A percentile compares a stretch with the other conserved stretches of the same genome.
Conservation (phyloP, 2,888 invertebrate species). For the Oeneis ivallda region DNA sequence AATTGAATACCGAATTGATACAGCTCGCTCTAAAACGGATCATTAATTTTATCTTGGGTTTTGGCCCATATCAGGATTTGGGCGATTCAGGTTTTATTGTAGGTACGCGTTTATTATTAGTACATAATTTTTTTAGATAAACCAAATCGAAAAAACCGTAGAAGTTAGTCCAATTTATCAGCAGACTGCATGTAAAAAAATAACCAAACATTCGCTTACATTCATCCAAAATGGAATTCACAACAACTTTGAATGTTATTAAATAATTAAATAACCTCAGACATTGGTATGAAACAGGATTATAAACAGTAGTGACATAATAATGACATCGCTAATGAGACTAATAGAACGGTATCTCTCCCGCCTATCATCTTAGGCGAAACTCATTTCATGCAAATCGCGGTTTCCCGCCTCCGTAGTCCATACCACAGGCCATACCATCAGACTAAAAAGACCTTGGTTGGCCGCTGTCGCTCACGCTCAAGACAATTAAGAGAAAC, state of each 20-base stretch:
- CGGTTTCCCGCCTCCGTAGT: conserved; percentile 45
- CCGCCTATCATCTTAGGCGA: conserved; percentile 45
- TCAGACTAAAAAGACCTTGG: conserved; percentile 43
- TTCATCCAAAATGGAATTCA: too few relatives aligned
- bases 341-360: conserved; percentile 27
- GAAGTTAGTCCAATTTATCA: too few relatives aligned
- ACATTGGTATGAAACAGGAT: too few relatives aligned
- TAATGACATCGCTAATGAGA: too few relatives aligned
- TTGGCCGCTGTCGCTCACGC: conserved; percentile 48
- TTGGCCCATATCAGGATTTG: conserved; percentile 36
- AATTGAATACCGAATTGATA: conserved; percentile 42
- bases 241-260: too few relatives aligned
- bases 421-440: conserved; percentile 24
- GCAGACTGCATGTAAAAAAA: too few relatives aligned
- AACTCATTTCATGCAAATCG: conserved; percentile 67
- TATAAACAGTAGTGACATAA: too few relatives aligned
- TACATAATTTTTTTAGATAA: neutral
- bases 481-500: conserved; percentile 53
- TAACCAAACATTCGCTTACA: too few relatives aligned
- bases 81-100: conserved; percentile 30
- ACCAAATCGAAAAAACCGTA: too few relatives aligned
- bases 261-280: too few relatives aligned
- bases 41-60: conserved; percentile 42
- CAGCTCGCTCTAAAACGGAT: conserved; percentile 39
- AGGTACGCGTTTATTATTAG: conserved; percentile 7